phyloP scores from a whole-genome alignment of 2,113 vertebrate genomes.

The Hemichromis elongatus region DNA sequence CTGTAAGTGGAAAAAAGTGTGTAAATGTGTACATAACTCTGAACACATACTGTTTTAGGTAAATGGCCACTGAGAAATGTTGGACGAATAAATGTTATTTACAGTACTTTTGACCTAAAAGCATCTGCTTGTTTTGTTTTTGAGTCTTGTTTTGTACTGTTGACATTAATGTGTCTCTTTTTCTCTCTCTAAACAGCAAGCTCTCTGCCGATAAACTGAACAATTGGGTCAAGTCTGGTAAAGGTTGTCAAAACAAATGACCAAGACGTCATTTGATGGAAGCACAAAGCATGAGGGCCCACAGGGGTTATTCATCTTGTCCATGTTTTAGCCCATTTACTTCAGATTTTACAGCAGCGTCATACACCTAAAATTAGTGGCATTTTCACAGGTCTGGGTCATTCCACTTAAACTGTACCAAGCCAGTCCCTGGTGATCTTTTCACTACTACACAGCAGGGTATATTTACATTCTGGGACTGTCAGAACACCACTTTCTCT shows the following conservation, averaged over 20 bases:
- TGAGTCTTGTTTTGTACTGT: slow-evolving; percentile 41
- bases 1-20: neutral
- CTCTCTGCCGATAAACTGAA: slow-evolving; percentile 69
- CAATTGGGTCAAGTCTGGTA: slow-evolving; percentile 75
- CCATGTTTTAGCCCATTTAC: neutral
- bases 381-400: neutral
- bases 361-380: neutral
- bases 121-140: slow-evolving; percentile 47
- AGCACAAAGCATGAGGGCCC: slow-evolving; percentile 1
- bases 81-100: slow-evolving; percentile 72
- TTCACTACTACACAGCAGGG: neutral
- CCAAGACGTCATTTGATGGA: slow-evolving; percentile 18
- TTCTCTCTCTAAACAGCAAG: slow-evolving; percentile 79
- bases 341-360: neutral
- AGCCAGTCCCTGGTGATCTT: neutral
- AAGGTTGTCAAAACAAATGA: slow-evolving; percentile 54
- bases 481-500: neutral
- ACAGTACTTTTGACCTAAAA: slow-evolving; percentile 50
- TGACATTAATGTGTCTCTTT: slow-evolving; percentile 76
- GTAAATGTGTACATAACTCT: slow-evolving; percentile 51
- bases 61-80: slow-evolving; percentile 47
- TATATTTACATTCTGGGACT: neutral
- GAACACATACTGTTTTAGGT: slow-evolving; percentile 56
- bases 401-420: neutral
- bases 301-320: neutral